Evolutionary conservation across 2,113 vertebrate species (phyloP).

Genomic region (Dermatemys mawii): DNA sequence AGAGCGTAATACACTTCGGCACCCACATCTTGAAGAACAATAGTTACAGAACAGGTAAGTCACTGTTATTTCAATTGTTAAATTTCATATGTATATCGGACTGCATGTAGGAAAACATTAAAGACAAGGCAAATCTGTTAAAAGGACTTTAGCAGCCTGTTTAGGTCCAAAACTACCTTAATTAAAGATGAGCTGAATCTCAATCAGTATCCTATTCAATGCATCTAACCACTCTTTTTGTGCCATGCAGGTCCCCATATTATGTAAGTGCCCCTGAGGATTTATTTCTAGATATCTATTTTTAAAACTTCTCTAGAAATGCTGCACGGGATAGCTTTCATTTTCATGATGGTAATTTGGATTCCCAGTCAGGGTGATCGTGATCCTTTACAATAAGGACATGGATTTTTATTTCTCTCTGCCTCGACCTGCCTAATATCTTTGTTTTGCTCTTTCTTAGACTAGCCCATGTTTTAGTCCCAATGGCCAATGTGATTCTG

Average conservation of each 20-base stretch:
- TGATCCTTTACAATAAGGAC: neutral
- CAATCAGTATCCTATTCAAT: neutral
- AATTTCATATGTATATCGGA: neutral
- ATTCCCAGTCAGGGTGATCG: accelerated
- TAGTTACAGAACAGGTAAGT: neutral
- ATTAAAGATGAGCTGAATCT: neutral
- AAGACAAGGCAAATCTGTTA: neutral
- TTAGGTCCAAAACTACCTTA: neutral
- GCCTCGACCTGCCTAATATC: neutral
- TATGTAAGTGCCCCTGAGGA: neutral
- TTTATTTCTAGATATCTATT: neutral
- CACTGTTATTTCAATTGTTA: neutral
- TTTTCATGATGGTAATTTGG: neutral
- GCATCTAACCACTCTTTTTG: neutral
- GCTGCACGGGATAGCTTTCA: neutral
- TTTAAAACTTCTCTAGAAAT: slow-evolving; percentile 15
- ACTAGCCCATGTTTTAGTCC: neutral
- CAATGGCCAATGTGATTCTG: neutral
- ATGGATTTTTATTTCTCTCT: neutral
- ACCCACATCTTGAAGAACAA: neutral
- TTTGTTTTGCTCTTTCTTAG: neutral
- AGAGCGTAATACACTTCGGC: neutral
- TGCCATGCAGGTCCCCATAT: neutral
- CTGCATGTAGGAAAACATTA: neutral
- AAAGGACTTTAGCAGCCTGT: neutral